Conservation (phyloP, 2,797 vertebrate genomes). For the Botia kubotai region DNA sequence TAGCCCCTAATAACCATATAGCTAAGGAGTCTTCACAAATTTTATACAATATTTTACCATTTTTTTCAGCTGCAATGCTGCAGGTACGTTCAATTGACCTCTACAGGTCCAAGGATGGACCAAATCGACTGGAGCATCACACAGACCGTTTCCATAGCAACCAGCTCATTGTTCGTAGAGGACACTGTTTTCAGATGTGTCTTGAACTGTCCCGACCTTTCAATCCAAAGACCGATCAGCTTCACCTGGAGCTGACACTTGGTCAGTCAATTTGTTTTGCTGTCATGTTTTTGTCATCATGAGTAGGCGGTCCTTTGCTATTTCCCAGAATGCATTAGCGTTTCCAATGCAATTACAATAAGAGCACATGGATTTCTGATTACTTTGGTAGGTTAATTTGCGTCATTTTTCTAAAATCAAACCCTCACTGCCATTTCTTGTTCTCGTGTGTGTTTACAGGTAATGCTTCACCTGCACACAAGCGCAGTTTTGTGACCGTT, state of each 20-base stretch:
- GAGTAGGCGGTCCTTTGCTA: neutral
- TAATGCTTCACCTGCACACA: neutral
- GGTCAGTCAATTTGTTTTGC: constrained; percentile 71
- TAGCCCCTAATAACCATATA: too few relatives aligned
- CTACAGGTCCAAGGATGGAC: constrained; percentile 72
- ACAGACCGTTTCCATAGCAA: constrained; percentile 81
- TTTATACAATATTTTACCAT: neutral
- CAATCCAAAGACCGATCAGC: constrained; percentile 70
- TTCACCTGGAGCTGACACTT: constrained; percentile 81
- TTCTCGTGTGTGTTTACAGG: constrained; percentile 1
- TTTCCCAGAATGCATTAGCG: too few relatives aligned
- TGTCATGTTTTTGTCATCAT: neutral
- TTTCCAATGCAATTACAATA: too few relatives aligned
- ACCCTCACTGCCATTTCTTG: neutral
- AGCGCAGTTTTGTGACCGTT: neutral
- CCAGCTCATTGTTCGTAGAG: constrained; percentile 82
- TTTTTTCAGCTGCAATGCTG: constrained; percentile 76
- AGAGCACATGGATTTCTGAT: too few relatives aligned
- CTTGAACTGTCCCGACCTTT: constrained; percentile 79
- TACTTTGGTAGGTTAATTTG: too few relatives aligned
- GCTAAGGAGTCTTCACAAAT: neutral
- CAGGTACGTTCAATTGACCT: constrained; percentile 80
- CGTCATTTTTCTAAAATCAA: too few relatives aligned
- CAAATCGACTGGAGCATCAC: constrained; percentile 80
- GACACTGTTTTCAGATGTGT: constrained; percentile 82